Evolutionary conservation across 2,113 vertebrate genomes (phyloP).

Genomic region (Dasyurus viverrinus): DNA sequence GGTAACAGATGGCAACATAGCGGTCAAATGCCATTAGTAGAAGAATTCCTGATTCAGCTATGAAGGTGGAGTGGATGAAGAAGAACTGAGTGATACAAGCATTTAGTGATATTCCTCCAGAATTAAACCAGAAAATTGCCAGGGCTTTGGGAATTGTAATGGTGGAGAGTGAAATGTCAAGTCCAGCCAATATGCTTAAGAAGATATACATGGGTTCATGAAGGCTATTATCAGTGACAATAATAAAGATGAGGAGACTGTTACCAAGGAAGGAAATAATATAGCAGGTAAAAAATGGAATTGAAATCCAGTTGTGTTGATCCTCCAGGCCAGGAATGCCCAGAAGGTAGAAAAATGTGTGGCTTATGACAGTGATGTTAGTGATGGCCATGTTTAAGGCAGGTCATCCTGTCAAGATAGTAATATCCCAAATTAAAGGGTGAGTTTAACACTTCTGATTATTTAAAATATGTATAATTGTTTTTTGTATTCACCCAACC

Average conservation of each 20-base stretch:
- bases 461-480: neutral
- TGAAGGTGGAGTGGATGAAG: neutral
- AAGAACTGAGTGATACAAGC: conserved; percentile 56
- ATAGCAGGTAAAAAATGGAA: conserved; percentile 59
- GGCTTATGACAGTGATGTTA: conserved; percentile 17
- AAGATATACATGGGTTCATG: conserved; percentile 49
- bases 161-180: conserved; percentile 2
- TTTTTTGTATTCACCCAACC: neutral
- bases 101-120: conserved; percentile 28
- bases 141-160: conserved; percentile 27
- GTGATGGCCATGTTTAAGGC: neutral
- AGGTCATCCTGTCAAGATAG: neutral
- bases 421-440: neutral
- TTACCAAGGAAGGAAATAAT: conserved; percentile 41
- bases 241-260: conserved; percentile 31
- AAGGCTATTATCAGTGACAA: neutral
- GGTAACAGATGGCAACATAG: conserved; percentile 66
- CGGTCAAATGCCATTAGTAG: conserved; percentile 60
- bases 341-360: conserved; percentile 33
- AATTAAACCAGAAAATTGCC: conserved; percentile 45
- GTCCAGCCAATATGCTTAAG: conserved; percentile 29
- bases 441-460: neutral
- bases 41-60: conserved; percentile 48
- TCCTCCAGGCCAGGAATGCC: conserved; percentile 59
- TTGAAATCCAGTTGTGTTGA: conserved; percentile 57